Evolutionary conservation across 2,888 invertebrate genomes (phyloP).

Genomic region (Amitus sp.): DNA sequence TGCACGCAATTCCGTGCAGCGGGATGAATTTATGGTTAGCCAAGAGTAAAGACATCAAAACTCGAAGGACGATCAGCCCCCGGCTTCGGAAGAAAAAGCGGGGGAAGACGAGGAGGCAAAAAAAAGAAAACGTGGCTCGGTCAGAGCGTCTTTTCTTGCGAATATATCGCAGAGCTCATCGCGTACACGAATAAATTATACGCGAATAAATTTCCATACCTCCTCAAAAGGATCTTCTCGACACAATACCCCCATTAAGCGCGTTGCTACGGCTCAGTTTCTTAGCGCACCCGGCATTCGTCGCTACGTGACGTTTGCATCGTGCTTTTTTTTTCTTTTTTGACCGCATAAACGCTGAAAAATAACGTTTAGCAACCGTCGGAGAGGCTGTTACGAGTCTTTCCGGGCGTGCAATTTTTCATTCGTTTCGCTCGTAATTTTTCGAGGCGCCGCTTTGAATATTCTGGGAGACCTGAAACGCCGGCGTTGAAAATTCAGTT

Average conservation of each 20-base stretch:
- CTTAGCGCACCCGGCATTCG: slow-evolving; percentile 14
- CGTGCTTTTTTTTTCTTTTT: slow-evolving; percentile 2
- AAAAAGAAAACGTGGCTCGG: slow-evolving; percentile 20
- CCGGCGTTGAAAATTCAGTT: neutral
- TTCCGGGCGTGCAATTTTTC: too few relatives aligned
- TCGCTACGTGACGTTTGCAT: slow-evolving; percentile 10
- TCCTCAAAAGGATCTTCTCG: slow-evolving; percentile 45
- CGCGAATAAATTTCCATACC: slow-evolving; percentile 61
- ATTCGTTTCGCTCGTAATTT: too few relatives aligned
- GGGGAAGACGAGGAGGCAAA: neutral
- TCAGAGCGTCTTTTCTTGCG: slow-evolving; percentile 44
- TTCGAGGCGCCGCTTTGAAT: neutral
- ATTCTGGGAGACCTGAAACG: neutral
- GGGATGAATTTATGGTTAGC: slow-evolving; percentile 47
- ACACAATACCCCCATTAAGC: slow-evolving; percentile 56
- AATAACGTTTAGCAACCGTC: neutral
- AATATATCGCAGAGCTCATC: slow-evolving; percentile 50
- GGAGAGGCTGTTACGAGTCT: neutral
- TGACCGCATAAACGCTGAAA: neutral
- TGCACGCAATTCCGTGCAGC: slow-evolving; percentile 21
- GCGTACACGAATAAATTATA: slow-evolving; percentile 49
- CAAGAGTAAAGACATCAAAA: slow-evolving; percentile 53
- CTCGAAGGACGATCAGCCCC: slow-evolving; percentile 41
- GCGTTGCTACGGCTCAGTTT: slow-evolving; percentile 17
- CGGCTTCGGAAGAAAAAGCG: slow-evolving; percentile 25